These are phyloP conservation scores for Columbina picui DNA, from an alignment of 2,113 vertebrate genomes.

Conservation along the genomic window DNA sequence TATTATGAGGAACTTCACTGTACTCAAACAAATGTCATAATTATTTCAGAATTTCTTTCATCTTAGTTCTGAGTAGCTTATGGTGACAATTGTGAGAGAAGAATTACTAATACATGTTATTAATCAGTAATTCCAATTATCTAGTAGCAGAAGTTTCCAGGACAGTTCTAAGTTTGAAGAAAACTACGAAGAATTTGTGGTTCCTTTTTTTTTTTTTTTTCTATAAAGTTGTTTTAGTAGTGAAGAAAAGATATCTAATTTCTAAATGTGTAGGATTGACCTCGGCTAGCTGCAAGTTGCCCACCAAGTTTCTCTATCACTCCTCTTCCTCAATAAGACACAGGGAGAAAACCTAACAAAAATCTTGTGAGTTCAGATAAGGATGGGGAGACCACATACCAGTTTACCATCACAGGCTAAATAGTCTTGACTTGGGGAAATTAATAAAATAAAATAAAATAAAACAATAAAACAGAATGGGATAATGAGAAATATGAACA, in stretches of 20 bases:
- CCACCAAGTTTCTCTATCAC: not conserved
- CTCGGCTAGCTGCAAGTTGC: not conserved
- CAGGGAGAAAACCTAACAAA: not conserved
- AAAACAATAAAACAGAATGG: not conserved
- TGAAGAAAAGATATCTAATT: not conserved
- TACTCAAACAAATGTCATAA: not conserved
- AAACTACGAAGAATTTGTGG: not conserved
- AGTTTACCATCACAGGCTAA: not conserved
- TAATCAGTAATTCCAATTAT: not conserved
- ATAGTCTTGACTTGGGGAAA: not conserved
- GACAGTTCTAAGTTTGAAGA: not conserved
- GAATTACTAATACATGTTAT: not conserved
- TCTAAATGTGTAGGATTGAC: not conserved
- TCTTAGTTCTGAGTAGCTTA: not conserved
- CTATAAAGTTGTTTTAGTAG: not conserved
- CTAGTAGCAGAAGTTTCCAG: not conserved
- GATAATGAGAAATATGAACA: not conserved
- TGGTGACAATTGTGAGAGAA: not conserved
- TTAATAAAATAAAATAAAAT: no score
- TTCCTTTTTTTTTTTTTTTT: not conserved
- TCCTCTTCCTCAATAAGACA: not conserved
- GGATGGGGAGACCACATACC: not conserved
- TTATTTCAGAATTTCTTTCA: not conserved
- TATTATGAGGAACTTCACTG: not conserved
- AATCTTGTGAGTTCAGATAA: not conserved